Conservation (phyloP, 2,888 invertebrate genomes). For the Tipula vernalis region DNA sequence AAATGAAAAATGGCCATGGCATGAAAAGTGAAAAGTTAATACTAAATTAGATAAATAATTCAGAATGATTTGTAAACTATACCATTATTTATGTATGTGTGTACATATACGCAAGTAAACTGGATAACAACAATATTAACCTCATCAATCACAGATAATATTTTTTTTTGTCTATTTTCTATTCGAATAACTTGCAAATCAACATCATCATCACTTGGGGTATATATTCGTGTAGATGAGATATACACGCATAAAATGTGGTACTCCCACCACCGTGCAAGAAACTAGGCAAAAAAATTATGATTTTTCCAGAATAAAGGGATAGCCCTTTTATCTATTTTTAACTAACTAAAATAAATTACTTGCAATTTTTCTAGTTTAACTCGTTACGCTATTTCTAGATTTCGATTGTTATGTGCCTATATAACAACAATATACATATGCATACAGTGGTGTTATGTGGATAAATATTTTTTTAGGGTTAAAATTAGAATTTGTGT, state of each 20-base stretch:
- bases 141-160: constrained; percentile 9
- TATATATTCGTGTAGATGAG: not conserved
- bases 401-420: not conserved
- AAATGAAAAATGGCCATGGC: not conserved
- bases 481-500: not conserved
- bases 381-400: not conserved
- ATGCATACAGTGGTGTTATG: not conserved
- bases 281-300: not conserved
- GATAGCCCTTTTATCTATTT: constrained; percentile 4
- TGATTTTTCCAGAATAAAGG: not conserved
- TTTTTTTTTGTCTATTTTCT: constrained; percentile 4
- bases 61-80: not conserved
- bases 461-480: not conserved
- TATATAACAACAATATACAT: not conserved
- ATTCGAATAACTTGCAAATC: not conserved
- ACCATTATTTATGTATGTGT: not conserved
- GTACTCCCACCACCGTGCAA: not conserved
- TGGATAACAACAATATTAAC: constrained; percentile 8
- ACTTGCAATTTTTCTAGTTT: constrained; percentile 4
- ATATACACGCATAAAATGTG: not conserved
- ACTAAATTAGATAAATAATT: constrained; percentile 6
- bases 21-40: not conserved
- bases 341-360: constrained; percentile 4
- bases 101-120: not conserved
- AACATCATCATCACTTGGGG: not conserved